Base-by-base conservation (phyloP, 2,888 invertebrate genomes). In the Phyllotreta striolata region DNA sequence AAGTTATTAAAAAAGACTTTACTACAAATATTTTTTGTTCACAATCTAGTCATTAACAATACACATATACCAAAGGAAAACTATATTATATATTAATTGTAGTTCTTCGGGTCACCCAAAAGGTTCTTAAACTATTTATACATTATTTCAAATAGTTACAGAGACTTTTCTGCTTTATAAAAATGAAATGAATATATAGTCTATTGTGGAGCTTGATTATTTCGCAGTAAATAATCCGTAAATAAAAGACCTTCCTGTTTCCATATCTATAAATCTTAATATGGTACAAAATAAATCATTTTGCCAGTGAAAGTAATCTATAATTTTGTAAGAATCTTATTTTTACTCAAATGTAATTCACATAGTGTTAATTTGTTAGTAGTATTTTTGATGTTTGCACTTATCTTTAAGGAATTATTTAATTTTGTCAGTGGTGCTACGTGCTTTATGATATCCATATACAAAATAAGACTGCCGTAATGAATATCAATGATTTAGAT, bases 361-460 rank as follows among this genome's bases (percentile, higher is more conserved):
- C n/a, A 47, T 39, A 12, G 34, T 14, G 13, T 51, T 52, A 44
- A 44, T 59, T 44, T 49, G 44, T 60, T 60, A 60, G 60, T 60
- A 60, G 60, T 60, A 54, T 60, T 60, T 60, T 60, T 60, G 60
- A 60, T 52, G 52, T 54, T 44, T 3, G 34, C n/a, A 43, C 43
- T 51, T 52, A 7, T 59, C 49, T 58, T 24, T 14, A 44, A 34
- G 34, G 39, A 5, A 40, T 58, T 24, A 13, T 49, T 52, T 60
- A 37, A 44, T 60, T 58, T 60, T 60, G 52, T 54, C 60, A 14
- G 44, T 60, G 60, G 60, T 60, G 60, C 60, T 60, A 60, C 39
- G 52, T 60, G 60, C 54, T 60, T 60, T 60, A 60, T 43, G 59
- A 35, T 59, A 34, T 39, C 49, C 24, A 9, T 58, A 49, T 60